These are phyloP conservation scores for Pantherophis vulpinus DNA, from an alignment of 2,797 vertebrate species.

Conservation along the genomic window DNA sequence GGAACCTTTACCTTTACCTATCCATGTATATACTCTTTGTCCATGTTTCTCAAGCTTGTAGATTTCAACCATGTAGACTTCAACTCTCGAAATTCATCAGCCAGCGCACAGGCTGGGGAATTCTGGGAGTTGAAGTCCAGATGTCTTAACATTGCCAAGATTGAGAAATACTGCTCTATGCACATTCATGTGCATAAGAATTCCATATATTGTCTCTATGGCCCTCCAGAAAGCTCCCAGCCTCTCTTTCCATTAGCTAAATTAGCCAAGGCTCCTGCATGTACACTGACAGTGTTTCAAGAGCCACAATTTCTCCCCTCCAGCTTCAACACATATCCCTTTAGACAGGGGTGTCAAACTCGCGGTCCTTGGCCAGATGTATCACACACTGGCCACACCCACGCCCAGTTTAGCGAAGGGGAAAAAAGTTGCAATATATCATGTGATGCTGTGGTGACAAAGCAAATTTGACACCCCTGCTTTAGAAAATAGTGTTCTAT, in stretches of 20 bases:
- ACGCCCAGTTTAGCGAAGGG: no score
- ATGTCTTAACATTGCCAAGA: background rate
- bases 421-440: no score
- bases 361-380: fast-evolving
- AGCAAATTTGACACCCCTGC: no score
- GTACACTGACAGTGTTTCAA: background rate
- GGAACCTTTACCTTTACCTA: background rate
- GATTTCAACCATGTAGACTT: background rate
- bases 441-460: no score
- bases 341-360: background rate
- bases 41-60: background rate
- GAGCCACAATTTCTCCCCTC: background rate
- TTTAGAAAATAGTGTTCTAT: background rate
- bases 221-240: background rate
- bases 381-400: no score
- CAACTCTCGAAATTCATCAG: background rate
- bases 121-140: background rate
- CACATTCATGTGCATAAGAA: background rate
- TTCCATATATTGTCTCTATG: background rate
- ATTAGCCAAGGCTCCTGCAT: background rate
- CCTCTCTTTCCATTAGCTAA: background rate
- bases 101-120: background rate
- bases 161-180: background rate
- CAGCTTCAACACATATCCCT: background rate
- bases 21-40: background rate